Evolutionary conservation across 2,797 vertebrate species (phyloP), one percentile per base, ranked within the genome.

Genomic region (Periparus ater): DNA sequence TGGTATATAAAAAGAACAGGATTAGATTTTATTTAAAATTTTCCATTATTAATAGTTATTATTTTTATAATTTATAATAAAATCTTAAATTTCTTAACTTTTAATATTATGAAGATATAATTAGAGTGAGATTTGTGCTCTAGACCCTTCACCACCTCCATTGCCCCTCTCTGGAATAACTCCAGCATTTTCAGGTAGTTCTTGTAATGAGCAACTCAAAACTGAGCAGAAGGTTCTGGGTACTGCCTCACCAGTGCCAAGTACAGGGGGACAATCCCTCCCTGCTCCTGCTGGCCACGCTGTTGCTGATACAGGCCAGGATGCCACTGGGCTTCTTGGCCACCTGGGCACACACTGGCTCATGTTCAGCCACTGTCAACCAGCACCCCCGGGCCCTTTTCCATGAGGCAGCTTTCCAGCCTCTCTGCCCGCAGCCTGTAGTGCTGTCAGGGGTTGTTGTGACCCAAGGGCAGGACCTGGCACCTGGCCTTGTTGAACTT

Each of bases 401-500:
- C 32, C 10, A 6, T 4, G 2, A 11, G 14, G 12, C 1, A 3
- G 5, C 3, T 71, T 89, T 34, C 20, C 57, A 45, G 14, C 17
- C 25, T 10, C 23, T 29, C 44, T 58, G 10, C 3, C 25, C 27
- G 38, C 25, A n/a, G 7, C 29, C n/a, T 29, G 10, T 3, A 21
- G 14, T 0, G 0, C 8, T 22, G 0, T 9, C 18, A 22, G 21
- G 25, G 5, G 8, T 10, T 57, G 23, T 12, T 34, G 23, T 38
- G 27, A 57, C 57, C 6, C 63, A 29, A 25, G 44, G 5, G 27
- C 32, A 89, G 13, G 36, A 29, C 34, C 9, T 4, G 5, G 11
- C 29, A 76, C 25, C 26, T 13, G 50, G 16, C 20, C 6, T 38
- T 10, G 9, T 2, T 55, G 32, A n/a, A 63, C 3, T 0, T 63